phyloP scores from a whole-genome alignment of 2,113 vertebrate species.

The Thunnus thynnus region DNA sequence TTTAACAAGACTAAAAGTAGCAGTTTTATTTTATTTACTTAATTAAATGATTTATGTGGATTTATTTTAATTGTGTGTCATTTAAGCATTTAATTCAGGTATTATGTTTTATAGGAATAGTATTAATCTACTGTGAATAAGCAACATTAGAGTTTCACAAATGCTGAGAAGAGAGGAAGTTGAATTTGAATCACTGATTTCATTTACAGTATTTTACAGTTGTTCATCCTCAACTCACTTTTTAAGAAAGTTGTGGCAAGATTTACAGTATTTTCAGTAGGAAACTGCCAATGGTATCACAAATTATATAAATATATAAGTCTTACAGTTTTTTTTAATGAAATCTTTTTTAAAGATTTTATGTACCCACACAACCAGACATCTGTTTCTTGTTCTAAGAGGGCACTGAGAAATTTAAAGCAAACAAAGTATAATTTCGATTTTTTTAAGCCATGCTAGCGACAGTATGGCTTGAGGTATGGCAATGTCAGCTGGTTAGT shows the following conservation, averaged over 20 bases:
- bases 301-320: too few species aligned
- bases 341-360: too few species aligned
- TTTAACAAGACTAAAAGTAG: slow-evolving; percentile 25
- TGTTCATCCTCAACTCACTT: neutral
- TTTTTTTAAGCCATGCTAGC: too few species aligned
- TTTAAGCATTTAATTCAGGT: neutral
- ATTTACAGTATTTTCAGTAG: neutral
- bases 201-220: neutral
- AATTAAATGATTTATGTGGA: neutral
- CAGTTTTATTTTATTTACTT: neutral
- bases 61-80: slow-evolving; percentile 1
- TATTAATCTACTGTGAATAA: neutral
- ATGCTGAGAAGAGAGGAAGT: too few species aligned
- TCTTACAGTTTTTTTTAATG: too few species aligned
- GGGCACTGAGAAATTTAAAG: neutral
- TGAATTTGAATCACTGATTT: too few species aligned
- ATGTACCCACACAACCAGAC: neutral
- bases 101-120: too few species aligned
- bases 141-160: neutral
- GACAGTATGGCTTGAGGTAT: too few species aligned
- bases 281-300: neutral
- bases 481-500: too few species aligned
- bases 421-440: too few species aligned
- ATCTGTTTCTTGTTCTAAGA: neutral
- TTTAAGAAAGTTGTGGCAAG: too few species aligned